phyloP scores from a whole-genome alignment of 2,797 vertebrate species.

The Phylloscopus collybita region DNA sequence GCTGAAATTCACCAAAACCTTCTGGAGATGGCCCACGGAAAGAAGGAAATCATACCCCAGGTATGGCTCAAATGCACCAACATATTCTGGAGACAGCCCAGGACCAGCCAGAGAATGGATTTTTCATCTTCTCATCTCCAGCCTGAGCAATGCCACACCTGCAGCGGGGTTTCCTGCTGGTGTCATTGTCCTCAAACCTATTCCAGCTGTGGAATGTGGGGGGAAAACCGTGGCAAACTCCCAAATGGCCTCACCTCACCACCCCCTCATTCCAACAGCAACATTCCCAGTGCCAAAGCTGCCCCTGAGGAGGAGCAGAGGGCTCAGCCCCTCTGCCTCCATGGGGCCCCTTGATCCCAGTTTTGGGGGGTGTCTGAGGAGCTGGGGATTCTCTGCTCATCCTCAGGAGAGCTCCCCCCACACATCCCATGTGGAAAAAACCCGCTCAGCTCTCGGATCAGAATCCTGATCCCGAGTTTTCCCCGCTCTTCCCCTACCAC shows the following conservation, averaged over 20 bases:
- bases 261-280: background rate
- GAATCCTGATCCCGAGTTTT: background rate
- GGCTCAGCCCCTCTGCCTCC: background rate
- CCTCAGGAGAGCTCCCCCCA: background rate
- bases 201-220: background rate
- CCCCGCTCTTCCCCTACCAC: background rate
- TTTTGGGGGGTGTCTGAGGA: background rate
- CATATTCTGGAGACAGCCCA: background rate
- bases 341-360: no score
- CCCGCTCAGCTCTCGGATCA: accelerated
- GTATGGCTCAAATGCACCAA: accelerated
- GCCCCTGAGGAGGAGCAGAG: background rate
- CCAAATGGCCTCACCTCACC: background rate
- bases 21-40: background rate
- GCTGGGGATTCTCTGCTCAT: background rate
- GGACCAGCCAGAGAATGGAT: background rate
- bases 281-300: background rate
- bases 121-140: background rate
- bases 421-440: accelerated
- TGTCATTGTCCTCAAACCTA: background rate
- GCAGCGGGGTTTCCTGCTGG: background rate
- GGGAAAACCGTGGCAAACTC: background rate
- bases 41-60: background rate
- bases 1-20: background rate
- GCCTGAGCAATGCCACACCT: background rate